These are phyloP conservation scores for Takifugu bimaculatus DNA, from an alignment of 2,113 vertebrate genomes.

Conservation along the genomic window DNA sequence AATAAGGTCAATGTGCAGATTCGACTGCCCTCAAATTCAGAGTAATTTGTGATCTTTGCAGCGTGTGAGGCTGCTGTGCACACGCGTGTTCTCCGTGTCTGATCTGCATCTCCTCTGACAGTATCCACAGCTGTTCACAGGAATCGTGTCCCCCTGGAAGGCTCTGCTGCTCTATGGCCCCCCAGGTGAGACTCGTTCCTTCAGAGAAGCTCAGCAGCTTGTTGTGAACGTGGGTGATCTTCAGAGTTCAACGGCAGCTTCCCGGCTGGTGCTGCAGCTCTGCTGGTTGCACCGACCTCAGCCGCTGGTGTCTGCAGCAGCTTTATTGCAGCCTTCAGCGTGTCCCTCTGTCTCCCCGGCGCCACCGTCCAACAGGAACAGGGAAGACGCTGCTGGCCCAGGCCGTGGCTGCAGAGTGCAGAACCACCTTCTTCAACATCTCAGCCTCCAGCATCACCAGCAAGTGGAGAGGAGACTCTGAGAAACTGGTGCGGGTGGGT, in stretches of 20 bases:
- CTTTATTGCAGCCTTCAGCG: too few relatives aligned
- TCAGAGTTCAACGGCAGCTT: too few relatives aligned
- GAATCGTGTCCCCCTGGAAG: conserved; percentile 95
- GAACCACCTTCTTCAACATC: conserved; percentile 97
- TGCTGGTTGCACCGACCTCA: too few relatives aligned
- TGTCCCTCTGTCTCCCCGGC: not conserved
- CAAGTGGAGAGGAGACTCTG: conserved; percentile 97
- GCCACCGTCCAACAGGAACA: conserved; percentile 75
- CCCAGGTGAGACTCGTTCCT: conserved; percentile 85
- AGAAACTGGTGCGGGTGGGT: conserved; percentile 92
- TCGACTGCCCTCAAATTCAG: conserved; percentile 26
- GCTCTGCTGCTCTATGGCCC: conserved; percentile 91
- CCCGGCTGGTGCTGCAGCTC: too few relatives aligned
- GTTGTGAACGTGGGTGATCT: too few relatives aligned
- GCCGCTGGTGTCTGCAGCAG: too few relatives aligned
- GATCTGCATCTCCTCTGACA: conserved; percentile 43
- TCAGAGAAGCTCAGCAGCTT: too few relatives aligned
- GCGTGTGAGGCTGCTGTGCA: not conserved
- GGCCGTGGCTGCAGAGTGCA: conserved; percentile 95
- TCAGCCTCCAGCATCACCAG: conserved; percentile 96
- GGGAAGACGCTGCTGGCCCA: conserved; percentile 96
- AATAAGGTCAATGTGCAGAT: conserved; percentile 61
- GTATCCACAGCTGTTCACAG: conserved; percentile 95
- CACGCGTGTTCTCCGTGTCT: not conserved
- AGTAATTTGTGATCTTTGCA: conserved; percentile 71